Percentiles rank a stretch among this genome's conserved stretches.
phyloP scores from a whole-genome alignment of 2,888 invertebrate species.

The Mantis religiosa region DNA sequence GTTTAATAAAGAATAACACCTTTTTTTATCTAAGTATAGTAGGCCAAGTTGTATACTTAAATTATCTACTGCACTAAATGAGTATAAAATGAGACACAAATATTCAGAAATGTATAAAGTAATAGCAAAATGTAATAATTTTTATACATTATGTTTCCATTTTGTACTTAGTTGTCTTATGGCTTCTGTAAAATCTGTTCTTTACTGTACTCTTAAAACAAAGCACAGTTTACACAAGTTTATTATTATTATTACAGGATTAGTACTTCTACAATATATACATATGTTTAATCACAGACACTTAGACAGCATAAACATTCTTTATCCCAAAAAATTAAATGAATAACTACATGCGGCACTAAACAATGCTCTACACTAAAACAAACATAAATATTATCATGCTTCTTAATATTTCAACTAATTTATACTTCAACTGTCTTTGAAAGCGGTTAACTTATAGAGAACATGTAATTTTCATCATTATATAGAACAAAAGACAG shows the following conservation, averaged over 20 bases:
- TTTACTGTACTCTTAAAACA: neutral
- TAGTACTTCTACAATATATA: neutral
- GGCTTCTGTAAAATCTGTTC: neutral
- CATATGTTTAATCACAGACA: conserved; percentile 5
- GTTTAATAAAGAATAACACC: too few relatives aligned
- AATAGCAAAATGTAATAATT: too few relatives aligned
- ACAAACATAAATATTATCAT: neutral
- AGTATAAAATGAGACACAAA: neutral
- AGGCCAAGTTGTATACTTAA: too few relatives aligned
- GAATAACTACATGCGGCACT: neutral
- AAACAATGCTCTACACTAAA: neutral
- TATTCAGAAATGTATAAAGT: too few relatives aligned
- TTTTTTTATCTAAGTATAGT: too few relatives aligned
- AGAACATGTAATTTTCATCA: neutral
- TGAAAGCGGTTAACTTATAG: neutral
- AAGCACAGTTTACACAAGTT: neutral
- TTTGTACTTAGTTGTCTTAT: neutral
- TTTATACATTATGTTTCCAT: neutral
- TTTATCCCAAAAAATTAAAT: neutral
- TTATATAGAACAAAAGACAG: neutral
- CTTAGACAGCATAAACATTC: neutral
- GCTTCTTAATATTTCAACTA: neutral
- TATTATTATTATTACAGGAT: neutral
- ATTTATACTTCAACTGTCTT: neutral
- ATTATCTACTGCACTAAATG: too few relatives aligned